These are phyloP conservation scores for Silurus lanzhouensis DNA, from an alignment of 2,797 vertebrate species.

Conservation along the genomic window DNA sequence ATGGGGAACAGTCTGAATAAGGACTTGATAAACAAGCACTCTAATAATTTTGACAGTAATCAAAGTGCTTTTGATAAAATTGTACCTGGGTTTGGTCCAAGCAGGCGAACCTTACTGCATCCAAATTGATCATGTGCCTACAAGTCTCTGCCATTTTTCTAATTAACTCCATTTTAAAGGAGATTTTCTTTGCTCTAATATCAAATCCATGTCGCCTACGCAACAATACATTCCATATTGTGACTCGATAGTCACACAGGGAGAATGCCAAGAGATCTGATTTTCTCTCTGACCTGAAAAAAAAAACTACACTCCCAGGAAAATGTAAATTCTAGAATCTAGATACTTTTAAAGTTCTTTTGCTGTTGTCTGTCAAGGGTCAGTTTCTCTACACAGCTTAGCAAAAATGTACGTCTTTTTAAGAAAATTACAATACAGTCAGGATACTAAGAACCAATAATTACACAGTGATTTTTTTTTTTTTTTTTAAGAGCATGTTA, in stretches of 20 bases:
- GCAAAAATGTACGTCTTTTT: background rate
- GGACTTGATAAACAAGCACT: background rate
- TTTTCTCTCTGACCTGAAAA: background rate
- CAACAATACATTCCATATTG: background rate
- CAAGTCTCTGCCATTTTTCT: background rate
- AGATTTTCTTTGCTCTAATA: background rate
- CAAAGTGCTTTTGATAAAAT: background rate
- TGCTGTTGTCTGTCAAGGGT: too few species aligned
- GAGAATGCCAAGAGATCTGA: background rate
- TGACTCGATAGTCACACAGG: background rate
- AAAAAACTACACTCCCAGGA: background rate
- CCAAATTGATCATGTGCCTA: constrained; percentile 1
- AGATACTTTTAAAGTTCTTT: background rate
- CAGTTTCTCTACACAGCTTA: background rate
- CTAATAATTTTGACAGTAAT: constrained; percentile 20
- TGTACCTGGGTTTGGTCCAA: constrained; percentile 13
- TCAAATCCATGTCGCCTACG: background rate
- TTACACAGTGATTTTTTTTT: background rate
- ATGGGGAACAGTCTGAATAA: background rate
- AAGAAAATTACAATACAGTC: background rate
- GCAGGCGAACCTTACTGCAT: background rate
- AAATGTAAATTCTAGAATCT: background rate
- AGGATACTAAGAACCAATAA: background rate
- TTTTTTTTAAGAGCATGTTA: background rate
- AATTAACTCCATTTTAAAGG: background rate